Conservation (phyloP, 2,797 vertebrate species). For the Syngnathus acus region DNA sequence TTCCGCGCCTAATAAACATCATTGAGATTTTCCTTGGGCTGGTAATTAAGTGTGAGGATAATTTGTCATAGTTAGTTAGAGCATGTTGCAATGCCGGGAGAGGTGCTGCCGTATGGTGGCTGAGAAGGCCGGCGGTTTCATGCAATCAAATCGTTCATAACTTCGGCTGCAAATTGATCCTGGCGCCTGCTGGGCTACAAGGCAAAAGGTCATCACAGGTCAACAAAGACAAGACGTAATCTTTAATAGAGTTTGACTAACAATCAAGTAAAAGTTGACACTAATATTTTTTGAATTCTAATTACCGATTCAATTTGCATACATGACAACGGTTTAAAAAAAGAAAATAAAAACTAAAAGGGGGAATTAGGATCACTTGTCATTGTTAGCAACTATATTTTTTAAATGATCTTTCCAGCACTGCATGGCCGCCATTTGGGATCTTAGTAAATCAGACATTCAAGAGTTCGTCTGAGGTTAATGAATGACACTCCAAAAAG, state of each 20-base stretch:
- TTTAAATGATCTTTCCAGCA: no score
- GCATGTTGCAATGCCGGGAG: constrained; percentile 43
- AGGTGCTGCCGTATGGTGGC: constrained; percentile 29
- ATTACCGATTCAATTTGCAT: background rate
- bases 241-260: constrained; percentile 7
- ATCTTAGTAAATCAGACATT: constrained; percentile 16
- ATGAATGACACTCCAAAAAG: constrained; percentile 14
- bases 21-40: constrained; percentile 67
- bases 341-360: no score
- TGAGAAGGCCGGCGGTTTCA: constrained; percentile 32
- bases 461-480: constrained; percentile 21
- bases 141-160: constrained; percentile 32
- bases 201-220: constrained; percentile 23
- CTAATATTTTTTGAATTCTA: constrained; percentile 5
- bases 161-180: constrained; percentile 8
- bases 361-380: no score
- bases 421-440: background rate
- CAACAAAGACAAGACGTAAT: constrained; percentile 37
- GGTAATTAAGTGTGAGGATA: constrained; percentile 72
- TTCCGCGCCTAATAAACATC: constrained; percentile 67
- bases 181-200: constrained; percentile 12
- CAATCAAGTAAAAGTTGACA: constrained; percentile 9
- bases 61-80: constrained; percentile 77
- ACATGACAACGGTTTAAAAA: background rate
- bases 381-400: no score